Conservation (phyloP, 2,113 vertebrate species). For the Calypte anna region DNA sequence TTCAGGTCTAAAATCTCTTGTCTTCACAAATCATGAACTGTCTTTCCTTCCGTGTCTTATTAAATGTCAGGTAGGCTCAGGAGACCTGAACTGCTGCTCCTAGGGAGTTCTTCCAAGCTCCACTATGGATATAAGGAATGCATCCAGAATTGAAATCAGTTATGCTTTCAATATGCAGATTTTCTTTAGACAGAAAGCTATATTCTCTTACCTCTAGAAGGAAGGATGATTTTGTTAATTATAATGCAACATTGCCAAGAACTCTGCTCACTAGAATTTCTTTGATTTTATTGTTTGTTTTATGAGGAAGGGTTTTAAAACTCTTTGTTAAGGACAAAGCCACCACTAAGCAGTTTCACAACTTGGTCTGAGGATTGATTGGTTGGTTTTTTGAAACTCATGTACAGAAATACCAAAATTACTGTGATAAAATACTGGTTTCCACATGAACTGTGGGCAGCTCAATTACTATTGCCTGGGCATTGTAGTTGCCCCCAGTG, state of each 20-base stretch:
- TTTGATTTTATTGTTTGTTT: background rate
- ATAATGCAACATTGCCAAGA: conserved; percentile 1
- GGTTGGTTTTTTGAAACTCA: background rate
- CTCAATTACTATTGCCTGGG: background rate
- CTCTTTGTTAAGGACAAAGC: background rate
- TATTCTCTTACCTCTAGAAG: background rate
- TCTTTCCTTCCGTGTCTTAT: background rate
- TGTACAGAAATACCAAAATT: background rate
- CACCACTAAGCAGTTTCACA: background rate
- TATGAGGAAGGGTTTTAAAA: background rate
- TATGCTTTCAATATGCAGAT: background rate
- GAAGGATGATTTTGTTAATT: conserved; percentile 18
- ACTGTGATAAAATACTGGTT: background rate
- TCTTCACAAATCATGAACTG: background rate
- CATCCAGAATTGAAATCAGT: background rate
- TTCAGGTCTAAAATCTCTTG: background rate
- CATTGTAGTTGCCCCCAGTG: background rate
- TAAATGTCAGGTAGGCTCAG: background rate
- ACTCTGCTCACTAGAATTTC: background rate
- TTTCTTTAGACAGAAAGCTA: background rate
- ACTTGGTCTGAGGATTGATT: background rate
- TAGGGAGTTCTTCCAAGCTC: background rate
- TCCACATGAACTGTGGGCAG: background rate
- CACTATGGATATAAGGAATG: background rate
- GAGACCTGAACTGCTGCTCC: background rate